Conservation (phyloP, 2,797 vertebrate genomes). For the Halcyon smyrnensis region DNA sequence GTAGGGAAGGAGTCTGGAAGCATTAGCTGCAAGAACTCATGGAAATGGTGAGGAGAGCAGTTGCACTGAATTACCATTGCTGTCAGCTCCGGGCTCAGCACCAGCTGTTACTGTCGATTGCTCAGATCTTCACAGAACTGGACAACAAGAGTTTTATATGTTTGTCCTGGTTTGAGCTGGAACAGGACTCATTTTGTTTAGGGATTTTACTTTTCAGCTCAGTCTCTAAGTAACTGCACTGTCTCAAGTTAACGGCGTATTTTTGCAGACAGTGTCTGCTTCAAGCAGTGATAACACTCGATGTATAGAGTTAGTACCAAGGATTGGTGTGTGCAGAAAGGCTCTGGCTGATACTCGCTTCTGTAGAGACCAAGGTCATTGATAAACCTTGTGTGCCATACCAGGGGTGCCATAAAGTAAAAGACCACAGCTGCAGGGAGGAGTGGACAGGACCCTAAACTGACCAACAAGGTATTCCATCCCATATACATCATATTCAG, state of each 20-base stretch:
- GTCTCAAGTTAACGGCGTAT: background rate
- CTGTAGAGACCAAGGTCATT: background rate
- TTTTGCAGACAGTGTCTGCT: background rate
- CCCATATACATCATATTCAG: background rate
- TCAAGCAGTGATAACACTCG: background rate
- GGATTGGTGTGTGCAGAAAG: background rate
- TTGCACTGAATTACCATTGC: background rate
- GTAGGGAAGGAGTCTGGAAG: background rate
- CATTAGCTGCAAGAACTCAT: background rate
- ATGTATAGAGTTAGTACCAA: background rate
- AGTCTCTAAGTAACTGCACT: background rate
- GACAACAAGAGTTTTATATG: background rate
- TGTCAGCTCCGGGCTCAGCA: background rate
- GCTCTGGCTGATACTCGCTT: background rate
- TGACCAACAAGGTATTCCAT: background rate
- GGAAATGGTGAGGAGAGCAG: background rate
- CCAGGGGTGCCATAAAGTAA: background rate
- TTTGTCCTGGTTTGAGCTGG: background rate
- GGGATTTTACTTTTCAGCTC: background rate
- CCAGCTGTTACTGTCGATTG: accelerated
- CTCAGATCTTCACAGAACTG: background rate
- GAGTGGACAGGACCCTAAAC: background rate
- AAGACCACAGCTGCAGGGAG: background rate
- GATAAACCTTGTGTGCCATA: background rate
- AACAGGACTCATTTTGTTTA: background rate